Conservation (phyloP, 2,113 vertebrate genomes). For the Nerophis ophidion region DNA sequence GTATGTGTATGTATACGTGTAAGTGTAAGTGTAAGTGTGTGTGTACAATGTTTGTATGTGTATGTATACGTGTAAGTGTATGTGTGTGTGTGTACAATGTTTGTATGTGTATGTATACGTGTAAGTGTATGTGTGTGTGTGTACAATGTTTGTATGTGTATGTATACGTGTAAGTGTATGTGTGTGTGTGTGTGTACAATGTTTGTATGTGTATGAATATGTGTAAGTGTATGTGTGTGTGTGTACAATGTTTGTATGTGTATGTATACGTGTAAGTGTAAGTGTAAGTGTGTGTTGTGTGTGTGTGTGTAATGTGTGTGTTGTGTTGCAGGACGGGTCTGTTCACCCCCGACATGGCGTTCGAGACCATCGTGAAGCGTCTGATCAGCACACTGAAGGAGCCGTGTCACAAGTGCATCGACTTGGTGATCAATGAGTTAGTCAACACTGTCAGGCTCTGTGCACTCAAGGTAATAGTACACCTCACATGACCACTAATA, state of each 20-base stretch:
- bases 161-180: too few species aligned
- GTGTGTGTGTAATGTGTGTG: not conserved
- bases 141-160: too few species aligned
- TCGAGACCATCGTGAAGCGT: slow-evolving; percentile 97
- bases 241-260: too few species aligned
- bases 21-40: too few species aligned
- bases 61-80: too few species aligned
- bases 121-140: too few species aligned
- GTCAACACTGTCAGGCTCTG: slow-evolving; percentile 96
- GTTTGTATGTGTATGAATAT: not conserved
- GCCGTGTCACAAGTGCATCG: slow-evolving; percentile 96
- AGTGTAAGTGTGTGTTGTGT: not conserved
- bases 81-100: too few species aligned
- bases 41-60: too few species aligned
- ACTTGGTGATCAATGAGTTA: slow-evolving; percentile 95
- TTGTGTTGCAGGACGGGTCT: slow-evolving; percentile 84
- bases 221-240: not conserved
- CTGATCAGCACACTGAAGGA: slow-evolving; percentile 96
- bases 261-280: not conserved
- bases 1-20: too few species aligned
- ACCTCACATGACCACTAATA: not conserved
- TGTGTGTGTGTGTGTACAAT: too few species aligned
- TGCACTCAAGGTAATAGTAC: slow-evolving; percentile 79
- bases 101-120: too few species aligned
- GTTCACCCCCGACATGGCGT: slow-evolving; percentile 97